Base-by-base conservation (phyloP, 2,888 invertebrate species). In the Cetonia aurata region DNA sequence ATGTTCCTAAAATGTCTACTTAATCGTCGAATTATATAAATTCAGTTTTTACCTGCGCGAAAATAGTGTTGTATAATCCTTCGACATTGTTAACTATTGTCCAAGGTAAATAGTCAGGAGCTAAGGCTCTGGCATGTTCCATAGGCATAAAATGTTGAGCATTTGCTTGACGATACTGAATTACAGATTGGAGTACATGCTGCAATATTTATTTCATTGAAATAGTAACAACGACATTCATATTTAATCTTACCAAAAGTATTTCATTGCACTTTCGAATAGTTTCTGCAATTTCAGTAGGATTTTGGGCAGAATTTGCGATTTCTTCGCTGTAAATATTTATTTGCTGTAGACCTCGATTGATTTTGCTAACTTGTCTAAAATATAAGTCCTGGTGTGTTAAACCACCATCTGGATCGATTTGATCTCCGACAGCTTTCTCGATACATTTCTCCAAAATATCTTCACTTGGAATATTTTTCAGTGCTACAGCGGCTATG, bases 301-400 rank as follows among this genome's bases (percentile, higher is more conserved):
- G 85, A 62, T 87, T 86, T 73, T 87, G 85, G 79, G 91, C 89
- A 0, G 88, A 87, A 75, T 89, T 87, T 15, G 90, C 86, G 2
- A 88, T 84, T 71, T 89, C 88, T 41, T 88, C 88, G 59, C 90
- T 89, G 73, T 88, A 86, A 72, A 89, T 87, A 0, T 89, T 86
- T 55, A 94, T 80, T 2, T 89, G 87, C 44, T 88, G 88, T 42
- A 92, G 84, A n/a, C 92, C 87, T 56, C 89, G 87, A 77, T 93
- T 88, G 57, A 93, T 86, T 68, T 87, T 86, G 48, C 90, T 91
- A 4, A 92, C 86, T 85, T 91, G 89, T 52, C 92, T 89, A 81
- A 91, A 94, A 83, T 94, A 94, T 50, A 93, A 81, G 83, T 94
- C 94, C 75, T 92, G 91, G 2, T 88, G 83, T 0, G 91, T 91